These are phyloP conservation scores for Nesospiza acunhae DNA, from an alignment of 2,113 vertebrate genomes.

Conservation along the genomic window DNA sequence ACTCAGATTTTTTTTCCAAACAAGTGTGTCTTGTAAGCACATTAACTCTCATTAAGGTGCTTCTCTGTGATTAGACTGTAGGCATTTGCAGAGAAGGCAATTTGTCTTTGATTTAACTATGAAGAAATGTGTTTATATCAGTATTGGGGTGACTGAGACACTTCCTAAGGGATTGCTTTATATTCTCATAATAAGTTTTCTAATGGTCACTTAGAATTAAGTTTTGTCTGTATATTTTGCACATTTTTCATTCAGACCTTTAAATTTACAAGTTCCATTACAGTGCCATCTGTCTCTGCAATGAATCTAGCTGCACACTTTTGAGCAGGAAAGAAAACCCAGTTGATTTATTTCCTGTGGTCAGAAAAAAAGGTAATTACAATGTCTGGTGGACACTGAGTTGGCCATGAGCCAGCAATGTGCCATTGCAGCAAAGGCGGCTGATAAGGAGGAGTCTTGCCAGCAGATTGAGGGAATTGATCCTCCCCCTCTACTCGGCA, in stretches of 20 bases:
- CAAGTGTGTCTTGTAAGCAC: neutral
- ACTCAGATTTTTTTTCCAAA: neutral
- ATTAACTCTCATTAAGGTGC: neutral
- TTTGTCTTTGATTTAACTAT: neutral
- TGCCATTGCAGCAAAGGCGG: neutral
- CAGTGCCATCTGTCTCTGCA: neutral
- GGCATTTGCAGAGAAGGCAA: neutral
- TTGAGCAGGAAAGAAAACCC: neutral
- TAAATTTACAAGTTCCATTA: constrained; percentile 43
- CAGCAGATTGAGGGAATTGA: neutral
- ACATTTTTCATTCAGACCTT: constrained; percentile 39
- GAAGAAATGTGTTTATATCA: neutral
- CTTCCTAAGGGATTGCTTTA: constrained; percentile 14
- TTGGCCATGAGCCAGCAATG: neutral
- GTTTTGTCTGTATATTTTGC: constrained; percentile 34
- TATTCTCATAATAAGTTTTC: neutral
- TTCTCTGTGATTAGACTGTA: neutral
- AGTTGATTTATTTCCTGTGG: neutral
- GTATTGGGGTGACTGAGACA: neutral
- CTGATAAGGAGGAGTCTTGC: neutral
- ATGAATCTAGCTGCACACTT: neutral
- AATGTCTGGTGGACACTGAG: neutral
- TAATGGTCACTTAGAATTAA: constrained; percentile 16
- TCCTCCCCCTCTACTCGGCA: neutral
- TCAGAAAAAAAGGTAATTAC: neutral